Evolutionary conservation across 2,113 vertebrate genomes (phyloP), one percentile per base, ranked within the genome.

Genomic region (Blennius ocellaris): DNA sequence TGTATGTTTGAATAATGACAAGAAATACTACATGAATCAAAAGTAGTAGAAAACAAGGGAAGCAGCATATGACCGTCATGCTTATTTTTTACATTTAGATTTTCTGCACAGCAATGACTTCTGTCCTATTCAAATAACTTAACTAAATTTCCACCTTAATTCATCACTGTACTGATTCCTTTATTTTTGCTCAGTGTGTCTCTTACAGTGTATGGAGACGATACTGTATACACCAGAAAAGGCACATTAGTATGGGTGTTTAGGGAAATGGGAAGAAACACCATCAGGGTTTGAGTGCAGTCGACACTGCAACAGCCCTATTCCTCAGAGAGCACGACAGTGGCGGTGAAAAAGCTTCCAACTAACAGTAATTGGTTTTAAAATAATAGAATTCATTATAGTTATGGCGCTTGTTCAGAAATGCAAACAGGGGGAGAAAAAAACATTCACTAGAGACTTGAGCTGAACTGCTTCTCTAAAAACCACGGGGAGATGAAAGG

Each of bases 361-460:
- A 91, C 90, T 91, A 93, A 89, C 90, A 85, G 92, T 93, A 94
- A 94, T 93, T 94, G 92, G 92, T 90, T 93, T 94, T 91, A 92
- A 93, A 94, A 93, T 92, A 91, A 92, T 94, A 91, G 90, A 92
- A 94, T 93, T 94, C 91, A 94, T 93, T 94, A 93, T 86, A 84
- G 83, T 89, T 92, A 90, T 83, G 76, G 87, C 69, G 81, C 91
- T 93, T 93, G 89, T 94, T 93, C 88, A 86, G 90, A 92, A 90
- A 92, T 90, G 90, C 90, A 92, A 94, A 94, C 92, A 91, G 87
- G 82, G 72, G 69, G 84, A 88, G 90, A 86, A 79, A 88, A 90
- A 87, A 79, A 84, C 72, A 91, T 82, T 83, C 90, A 89, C 90
- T 61, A 76, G 92, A 93, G 93, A 90, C 85, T 89, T 83, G 82